Evolutionary conservation across 2,888 invertebrate genomes (phyloP).

Genomic region (Xylophagus ater): DNA sequence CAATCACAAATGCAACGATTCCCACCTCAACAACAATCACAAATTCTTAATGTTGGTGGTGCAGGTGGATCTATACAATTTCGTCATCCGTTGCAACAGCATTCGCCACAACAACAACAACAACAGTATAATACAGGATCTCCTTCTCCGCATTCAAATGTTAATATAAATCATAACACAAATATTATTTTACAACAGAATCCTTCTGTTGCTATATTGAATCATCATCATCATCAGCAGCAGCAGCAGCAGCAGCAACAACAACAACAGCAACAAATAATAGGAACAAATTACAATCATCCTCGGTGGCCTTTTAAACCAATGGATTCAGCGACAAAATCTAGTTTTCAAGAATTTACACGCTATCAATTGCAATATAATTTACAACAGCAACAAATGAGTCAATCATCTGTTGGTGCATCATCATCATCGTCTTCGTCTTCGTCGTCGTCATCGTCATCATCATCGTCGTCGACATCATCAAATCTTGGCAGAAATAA

Average conservation of each 20-base stretch:
- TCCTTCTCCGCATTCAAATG: constrained; percentile 22
- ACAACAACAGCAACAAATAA: constrained; percentile 19
- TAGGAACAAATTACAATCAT: constrained; percentile 15
- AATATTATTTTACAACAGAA: constrained; percentile 1
- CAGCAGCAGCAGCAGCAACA: constrained; percentile 23
- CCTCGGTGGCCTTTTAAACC: constrained; percentile 42
- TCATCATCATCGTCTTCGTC: constrained; percentile 21
- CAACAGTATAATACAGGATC: constrained; percentile 12
- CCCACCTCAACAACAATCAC: constrained; percentile 23
- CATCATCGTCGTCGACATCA: constrained; percentile 19
- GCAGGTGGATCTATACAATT: constrained; percentile 19
- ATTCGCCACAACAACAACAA: constrained; percentile 21
- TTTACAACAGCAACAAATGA: constrained; percentile 41
- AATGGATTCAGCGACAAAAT: constrained; percentile 53
- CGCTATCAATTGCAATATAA: constrained; percentile 54
- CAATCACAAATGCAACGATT: constrained; percentile 17
- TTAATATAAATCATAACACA: constrained; percentile 7
- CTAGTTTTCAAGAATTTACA: constrained; percentile 52
- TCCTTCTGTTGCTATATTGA: neutral
- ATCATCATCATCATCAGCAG: constrained; percentile 26
- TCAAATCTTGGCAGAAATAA: neutral
- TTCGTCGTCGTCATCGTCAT: constrained; percentile 18
- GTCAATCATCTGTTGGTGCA: constrained; percentile 21
- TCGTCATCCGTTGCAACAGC: constrained; percentile 23
- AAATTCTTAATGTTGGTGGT: constrained; percentile 13